A percentile compares a stretch with the other conserved stretches of the same genome.
Conservation (phyloP, 2,888 invertebrate genomes). For the Stenotaenia linearis region DNA sequence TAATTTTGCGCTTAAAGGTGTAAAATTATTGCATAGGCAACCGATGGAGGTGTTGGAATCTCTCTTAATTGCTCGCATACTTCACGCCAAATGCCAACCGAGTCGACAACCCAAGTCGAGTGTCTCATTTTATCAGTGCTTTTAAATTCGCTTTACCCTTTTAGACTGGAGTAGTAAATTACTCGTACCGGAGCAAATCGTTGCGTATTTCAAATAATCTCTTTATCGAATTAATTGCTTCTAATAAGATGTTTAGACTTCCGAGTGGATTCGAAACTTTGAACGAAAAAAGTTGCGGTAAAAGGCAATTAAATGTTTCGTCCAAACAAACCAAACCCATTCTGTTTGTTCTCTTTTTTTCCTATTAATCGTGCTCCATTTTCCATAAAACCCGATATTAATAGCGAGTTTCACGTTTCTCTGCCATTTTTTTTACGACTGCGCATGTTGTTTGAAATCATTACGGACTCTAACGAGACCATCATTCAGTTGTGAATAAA, state of each 20-base stretch:
- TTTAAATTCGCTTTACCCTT: slow-evolving; percentile 8
- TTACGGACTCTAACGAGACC: background rate
- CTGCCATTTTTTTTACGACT: no score
- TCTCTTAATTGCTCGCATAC: slow-evolving; percentile 21
- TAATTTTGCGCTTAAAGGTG: background rate
- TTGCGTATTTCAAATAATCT: background rate
- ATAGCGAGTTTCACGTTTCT: no score
- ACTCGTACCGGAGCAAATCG: background rate
- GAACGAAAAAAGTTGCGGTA: no score
- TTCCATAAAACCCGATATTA: no score
- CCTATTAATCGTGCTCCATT: no score
- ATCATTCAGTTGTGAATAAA: background rate
- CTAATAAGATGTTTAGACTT: no score
- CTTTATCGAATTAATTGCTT: background rate
- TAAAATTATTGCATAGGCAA: slow-evolving; percentile 3
- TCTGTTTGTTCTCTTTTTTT: no score
- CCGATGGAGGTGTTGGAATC: slow-evolving; percentile 14
- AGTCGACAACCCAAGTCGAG: background rate
- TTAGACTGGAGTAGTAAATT: slow-evolving; percentile 5
- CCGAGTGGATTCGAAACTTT: no score
- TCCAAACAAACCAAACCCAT: no score
- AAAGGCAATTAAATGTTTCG: no score
- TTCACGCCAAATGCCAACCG: slow-evolving; percentile 17
- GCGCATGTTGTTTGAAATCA: no score
- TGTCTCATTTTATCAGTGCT: background rate